Conservation (phyloP, 37 sponge, comb jelly and placozoan genomes). For the Agelas oroides region DNA sequence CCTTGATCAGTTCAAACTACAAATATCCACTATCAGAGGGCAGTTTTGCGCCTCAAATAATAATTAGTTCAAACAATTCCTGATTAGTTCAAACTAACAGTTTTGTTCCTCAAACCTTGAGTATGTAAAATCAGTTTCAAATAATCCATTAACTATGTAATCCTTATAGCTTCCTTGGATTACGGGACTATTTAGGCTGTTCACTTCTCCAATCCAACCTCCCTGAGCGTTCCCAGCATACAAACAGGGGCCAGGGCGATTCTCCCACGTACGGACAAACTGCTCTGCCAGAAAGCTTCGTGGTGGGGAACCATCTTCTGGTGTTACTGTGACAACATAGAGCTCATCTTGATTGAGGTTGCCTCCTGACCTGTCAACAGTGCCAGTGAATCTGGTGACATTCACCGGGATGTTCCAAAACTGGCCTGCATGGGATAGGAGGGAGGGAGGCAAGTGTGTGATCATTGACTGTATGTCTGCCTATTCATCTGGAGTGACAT, state of each 20-base stretch:
- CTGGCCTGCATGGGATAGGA: conserved; percentile 52
- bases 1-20: too few relatives aligned
- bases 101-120: conserved; percentile 39
- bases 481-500: not conserved
- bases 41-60: too few relatives aligned
- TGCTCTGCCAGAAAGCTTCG: conserved; percentile 57
- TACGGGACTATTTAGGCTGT: conserved; percentile 42
- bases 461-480: too few relatives aligned
- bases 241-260: conserved; percentile 46
- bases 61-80: too few relatives aligned
- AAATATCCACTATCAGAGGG: too few relatives aligned
- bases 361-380: not conserved
- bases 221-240: conserved; percentile 77
- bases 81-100: too few relatives aligned
- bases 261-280: conserved; percentile 65
- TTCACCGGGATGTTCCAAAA: conserved; percentile 83
- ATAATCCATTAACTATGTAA: conserved; percentile 35
- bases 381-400: conserved; percentile 7
- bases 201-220: conserved; percentile 31
- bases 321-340: conserved; percentile 57
- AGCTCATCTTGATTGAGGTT: not conserved
- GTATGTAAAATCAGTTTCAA: conserved; percentile 33
- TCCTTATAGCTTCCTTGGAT: conserved; percentile 68
- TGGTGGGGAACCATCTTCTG: not conserved
- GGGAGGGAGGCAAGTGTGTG: not conserved